Evolutionary conservation across 2,113 vertebrate species (phyloP).

Genomic region (Oplegnathus fasciatus): DNA sequence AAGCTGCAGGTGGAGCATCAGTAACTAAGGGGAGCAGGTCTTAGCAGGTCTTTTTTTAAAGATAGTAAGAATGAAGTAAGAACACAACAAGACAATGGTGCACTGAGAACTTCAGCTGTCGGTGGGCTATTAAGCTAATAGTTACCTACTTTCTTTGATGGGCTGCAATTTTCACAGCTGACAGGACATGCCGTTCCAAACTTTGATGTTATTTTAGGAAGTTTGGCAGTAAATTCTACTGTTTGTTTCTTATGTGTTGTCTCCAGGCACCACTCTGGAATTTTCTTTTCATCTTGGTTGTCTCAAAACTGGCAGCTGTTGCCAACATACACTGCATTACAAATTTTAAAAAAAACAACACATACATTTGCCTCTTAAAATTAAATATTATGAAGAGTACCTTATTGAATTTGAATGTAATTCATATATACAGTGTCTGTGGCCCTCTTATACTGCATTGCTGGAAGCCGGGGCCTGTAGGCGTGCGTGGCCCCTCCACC

Average conservation of each 20-base stretch:
- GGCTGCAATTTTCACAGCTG: constrained; percentile 1
- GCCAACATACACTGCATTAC: neutral
- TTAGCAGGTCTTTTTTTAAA: too few relatives aligned
- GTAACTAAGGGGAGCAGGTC: neutral
- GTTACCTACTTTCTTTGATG: constrained; percentile 19
- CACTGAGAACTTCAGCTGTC: constrained; percentile 6
- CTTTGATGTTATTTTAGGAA: neutral
- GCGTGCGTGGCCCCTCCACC: neutral
- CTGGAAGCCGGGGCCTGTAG: neutral
- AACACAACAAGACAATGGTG: neutral
- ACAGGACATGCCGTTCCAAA: neutral
- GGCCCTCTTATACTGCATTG: neutral
- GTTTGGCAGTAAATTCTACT: too few relatives aligned
- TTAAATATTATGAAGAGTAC: neutral
- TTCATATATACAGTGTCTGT: neutral
- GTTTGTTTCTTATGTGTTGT: too few relatives aligned
- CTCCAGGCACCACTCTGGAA: too few relatives aligned
- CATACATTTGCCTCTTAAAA: too few relatives aligned
- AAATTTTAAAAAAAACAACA: neutral
- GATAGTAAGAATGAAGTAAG: too few relatives aligned
- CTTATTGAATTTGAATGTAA: neutral
- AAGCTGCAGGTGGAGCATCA: too few relatives aligned
- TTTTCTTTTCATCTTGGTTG: neutral
- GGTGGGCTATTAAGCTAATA: neutral
- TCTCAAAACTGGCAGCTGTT: neutral